These are phyloP conservation scores for Adrianichthys oophorus DNA, from an alignment of 2,797 vertebrate genomes.

Conservation along the genomic window DNA sequence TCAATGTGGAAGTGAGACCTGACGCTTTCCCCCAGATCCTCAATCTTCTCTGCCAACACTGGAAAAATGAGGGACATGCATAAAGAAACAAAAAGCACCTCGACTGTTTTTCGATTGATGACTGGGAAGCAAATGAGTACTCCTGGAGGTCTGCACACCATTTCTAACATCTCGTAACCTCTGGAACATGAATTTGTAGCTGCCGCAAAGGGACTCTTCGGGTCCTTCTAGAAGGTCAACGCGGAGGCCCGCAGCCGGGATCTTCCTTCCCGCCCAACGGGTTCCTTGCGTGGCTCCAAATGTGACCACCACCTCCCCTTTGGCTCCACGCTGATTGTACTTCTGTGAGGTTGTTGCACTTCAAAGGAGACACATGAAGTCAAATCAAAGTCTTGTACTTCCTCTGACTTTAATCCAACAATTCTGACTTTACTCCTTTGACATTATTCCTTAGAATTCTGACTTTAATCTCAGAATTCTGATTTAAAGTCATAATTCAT, in stretches of 20 bases:
- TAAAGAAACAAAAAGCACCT: not conserved
- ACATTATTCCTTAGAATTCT: no score
- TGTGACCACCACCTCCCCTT: conserved; percentile 86
- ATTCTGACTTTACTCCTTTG: no score
- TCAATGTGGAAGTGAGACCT: conserved; percentile 84
- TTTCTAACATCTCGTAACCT: conserved; percentile 84
- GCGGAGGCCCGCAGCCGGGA: conserved; percentile 25
- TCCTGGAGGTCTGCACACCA: conserved; percentile 13
- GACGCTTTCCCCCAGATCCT: conserved; percentile 84
- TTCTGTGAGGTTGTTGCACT: conserved; percentile 90
- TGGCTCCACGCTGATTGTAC: conserved; percentile 81
- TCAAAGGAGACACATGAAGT: conserved; percentile 4
- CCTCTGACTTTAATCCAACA: no score
- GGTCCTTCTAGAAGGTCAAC: conserved; percentile 67
- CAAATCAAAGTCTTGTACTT: not conserved
- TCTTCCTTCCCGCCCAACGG: conserved; percentile 76
- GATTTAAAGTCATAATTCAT: no score
- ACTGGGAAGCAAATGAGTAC: not conserved
- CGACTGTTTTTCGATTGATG: not conserved
- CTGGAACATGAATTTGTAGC: conserved; percentile 95
- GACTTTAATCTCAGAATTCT: no score
- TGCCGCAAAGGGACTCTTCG: conserved; percentile 69
- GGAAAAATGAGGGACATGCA: not conserved
- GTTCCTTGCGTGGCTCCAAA: conserved; percentile 78
- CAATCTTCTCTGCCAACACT: conserved; percentile 86